Percentiles rank a stretch among this genome's conserved stretches.
Evolutionary conservation across 2,888 invertebrate species (phyloP).

Genomic region (Leptodirus hochenwartii): DNA sequence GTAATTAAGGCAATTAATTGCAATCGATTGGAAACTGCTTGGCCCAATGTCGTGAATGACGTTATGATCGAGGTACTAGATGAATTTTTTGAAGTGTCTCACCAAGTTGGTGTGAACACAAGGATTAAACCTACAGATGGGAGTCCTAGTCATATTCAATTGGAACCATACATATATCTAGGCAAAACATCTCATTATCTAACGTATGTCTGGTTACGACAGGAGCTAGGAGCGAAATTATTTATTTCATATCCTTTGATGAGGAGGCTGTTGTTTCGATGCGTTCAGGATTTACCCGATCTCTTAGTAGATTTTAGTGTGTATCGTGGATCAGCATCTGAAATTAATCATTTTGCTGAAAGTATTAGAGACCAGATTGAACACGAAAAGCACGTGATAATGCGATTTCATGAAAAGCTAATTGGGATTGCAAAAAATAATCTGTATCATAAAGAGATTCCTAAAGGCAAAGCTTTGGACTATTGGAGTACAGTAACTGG

Average conservation of each 20-base stretch:
- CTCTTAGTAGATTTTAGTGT: constrained; percentile 32
- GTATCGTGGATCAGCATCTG: constrained; percentile 14
- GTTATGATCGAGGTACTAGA: constrained; percentile 35
- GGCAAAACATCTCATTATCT: constrained; percentile 43
- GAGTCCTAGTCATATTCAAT: constrained; percentile 29
- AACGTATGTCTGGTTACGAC: constrained; percentile 36
- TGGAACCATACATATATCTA: constrained; percentile 37
- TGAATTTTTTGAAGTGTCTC: constrained; percentile 41
- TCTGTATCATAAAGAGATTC: constrained; percentile 12
- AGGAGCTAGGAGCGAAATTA: constrained; percentile 35
- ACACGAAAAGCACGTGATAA: no score
- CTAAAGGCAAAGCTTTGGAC: constrained; percentile 8
- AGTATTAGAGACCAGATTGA: no score
- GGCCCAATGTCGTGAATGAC: constrained; percentile 32
- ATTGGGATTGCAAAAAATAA: constrained; percentile 9
- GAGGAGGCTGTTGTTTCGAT: constrained; percentile 35
- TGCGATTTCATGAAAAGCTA: constrained; percentile 16
- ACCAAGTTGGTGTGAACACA: constrained; percentile 42
- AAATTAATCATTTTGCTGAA: no score
- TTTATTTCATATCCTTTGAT: constrained; percentile 44
- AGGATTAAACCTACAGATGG: constrained; percentile 40
- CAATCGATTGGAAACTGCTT: constrained; percentile 33
- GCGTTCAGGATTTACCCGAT: constrained; percentile 32
- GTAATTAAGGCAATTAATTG: constrained; percentile 40
- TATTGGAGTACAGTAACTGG: constrained; percentile 18